Evolutionary conservation across 2,888 invertebrate species (phyloP).

Genomic region (Drosophila mimetica): DNA sequence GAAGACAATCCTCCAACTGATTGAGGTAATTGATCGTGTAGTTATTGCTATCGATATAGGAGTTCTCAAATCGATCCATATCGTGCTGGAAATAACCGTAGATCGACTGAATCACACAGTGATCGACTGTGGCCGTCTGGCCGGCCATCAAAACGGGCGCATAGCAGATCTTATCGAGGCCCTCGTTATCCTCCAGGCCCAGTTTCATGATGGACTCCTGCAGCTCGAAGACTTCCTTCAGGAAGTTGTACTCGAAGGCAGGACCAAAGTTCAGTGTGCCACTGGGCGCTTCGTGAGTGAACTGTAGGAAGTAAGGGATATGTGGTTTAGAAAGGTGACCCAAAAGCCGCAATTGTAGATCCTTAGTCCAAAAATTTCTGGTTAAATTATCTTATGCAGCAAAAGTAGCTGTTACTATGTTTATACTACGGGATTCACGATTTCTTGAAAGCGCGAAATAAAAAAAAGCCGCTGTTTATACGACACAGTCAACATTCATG

Average conservation of each 20-base stretch:
- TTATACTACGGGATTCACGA: too few relatives aligned
- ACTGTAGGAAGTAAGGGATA: slow-evolving; percentile 53
- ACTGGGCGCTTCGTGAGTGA: slow-evolving; percentile 83
- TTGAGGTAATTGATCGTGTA: slow-evolving; percentile 84
- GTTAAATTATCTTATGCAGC: too few relatives aligned
- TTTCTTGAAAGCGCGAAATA: too few relatives aligned
- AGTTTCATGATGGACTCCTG: slow-evolving; percentile 88
- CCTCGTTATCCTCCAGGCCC: slow-evolving; percentile 86
- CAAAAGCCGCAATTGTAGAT: too few relatives aligned
- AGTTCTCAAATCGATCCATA: slow-evolving; percentile 85
- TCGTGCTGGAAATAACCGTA: slow-evolving; percentile 91
- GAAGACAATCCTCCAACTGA: slow-evolving; percentile 81
- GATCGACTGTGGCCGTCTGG: slow-evolving; percentile 85
- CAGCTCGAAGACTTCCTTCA: slow-evolving; percentile 89
- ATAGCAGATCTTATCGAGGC: slow-evolving; percentile 91
- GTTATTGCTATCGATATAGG: slow-evolving; percentile 75
- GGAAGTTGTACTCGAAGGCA: slow-evolving; percentile 90
- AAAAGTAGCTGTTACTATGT: too few relatives aligned
- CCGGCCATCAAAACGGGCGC: slow-evolving; percentile 91
- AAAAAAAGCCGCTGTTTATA: too few relatives aligned
- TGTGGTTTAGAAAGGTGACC: background rate
- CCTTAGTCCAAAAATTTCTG: too few relatives aligned
- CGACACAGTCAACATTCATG: too few relatives aligned
- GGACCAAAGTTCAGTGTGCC: slow-evolving; percentile 89
- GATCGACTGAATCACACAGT: slow-evolving; percentile 93